A percentile compares a stretch with the other conserved stretches of the same genome.
Conservation (phyloP, 1,140 invertebrate species). For the Telenomus remus region DNA sequence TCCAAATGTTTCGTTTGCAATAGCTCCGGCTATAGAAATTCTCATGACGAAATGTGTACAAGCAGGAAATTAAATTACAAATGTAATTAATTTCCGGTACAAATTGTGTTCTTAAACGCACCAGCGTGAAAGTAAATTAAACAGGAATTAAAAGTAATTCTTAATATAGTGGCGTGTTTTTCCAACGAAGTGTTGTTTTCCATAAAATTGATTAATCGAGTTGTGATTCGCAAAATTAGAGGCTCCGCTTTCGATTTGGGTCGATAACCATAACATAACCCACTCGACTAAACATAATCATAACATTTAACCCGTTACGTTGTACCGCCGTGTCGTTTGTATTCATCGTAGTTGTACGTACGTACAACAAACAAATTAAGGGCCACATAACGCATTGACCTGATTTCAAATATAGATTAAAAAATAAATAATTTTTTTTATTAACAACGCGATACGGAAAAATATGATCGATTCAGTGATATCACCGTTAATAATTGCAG, state of each 20-base stretch:
- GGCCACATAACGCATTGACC: neutral
- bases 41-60: no score
- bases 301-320: constrained; percentile 20
- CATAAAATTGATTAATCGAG: no score
- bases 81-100: no score
- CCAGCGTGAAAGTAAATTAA: no score
- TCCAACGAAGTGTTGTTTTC: no score
- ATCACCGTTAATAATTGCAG: constrained; percentile 23
- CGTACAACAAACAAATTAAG: constrained; percentile 12
- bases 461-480: constrained; percentile 19
- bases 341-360: constrained; percentile 1
- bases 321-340: neutral
- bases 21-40: no score
- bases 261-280: constrained; percentile 23
- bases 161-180: no score
- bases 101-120: no score
- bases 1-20: no score
- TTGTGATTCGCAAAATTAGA: neutral
- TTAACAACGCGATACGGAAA: neutral
- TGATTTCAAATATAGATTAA: neutral
- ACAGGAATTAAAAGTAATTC: no score
- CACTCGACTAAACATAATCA: constrained; percentile 24
- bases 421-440: neutral
- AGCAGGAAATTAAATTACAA: no score
- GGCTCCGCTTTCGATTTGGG: constrained; percentile 6